A percentile compares a stretch with the other conserved stretches of the same genome.
Evolutionary conservation across 23 tunicate genomes (phyloP).

Genomic region (Halocynthia aurantium): DNA sequence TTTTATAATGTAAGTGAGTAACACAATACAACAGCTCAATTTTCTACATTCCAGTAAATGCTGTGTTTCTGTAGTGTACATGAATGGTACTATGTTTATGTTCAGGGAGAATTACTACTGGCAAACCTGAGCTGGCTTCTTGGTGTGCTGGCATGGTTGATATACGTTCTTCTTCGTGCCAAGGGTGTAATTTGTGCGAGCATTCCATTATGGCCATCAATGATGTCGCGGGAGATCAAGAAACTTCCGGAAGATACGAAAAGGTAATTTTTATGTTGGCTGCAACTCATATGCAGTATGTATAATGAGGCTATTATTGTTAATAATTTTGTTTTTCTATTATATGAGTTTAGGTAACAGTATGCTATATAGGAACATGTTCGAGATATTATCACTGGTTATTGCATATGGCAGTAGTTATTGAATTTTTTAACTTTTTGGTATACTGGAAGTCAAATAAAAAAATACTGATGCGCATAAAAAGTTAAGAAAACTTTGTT

Average conservation of each 20-base stretch:
- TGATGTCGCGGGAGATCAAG: conserved; percentile 31
- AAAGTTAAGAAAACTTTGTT: no score
- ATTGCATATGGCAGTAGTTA: background rate
- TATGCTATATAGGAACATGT: background rate
- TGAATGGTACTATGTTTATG: background rate
- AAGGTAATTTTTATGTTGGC: background rate
- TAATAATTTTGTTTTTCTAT: background rate
- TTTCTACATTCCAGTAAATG: no score
- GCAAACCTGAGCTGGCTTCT: conserved; percentile 68
- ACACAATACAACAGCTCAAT: no score
- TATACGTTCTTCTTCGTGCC: conserved; percentile 40
- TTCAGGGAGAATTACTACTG: conserved; percentile 73
- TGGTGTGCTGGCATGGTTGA: conserved; percentile 27
- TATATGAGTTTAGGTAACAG: no score
- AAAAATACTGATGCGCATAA: no score
- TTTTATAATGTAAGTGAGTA: no score
- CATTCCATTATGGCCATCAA: conserved; percentile 49
- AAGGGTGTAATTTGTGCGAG: conserved; percentile 27
- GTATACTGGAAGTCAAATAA: no score
- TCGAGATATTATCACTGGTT: background rate
- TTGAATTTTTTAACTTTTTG: no score
- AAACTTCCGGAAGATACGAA: conserved; percentile 16
- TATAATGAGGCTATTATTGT: background rate
- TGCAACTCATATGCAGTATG: background rate
- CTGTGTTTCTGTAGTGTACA: no score